Conservation (phyloP, 2,113 vertebrate species). For the Cacatua alba region DNA sequence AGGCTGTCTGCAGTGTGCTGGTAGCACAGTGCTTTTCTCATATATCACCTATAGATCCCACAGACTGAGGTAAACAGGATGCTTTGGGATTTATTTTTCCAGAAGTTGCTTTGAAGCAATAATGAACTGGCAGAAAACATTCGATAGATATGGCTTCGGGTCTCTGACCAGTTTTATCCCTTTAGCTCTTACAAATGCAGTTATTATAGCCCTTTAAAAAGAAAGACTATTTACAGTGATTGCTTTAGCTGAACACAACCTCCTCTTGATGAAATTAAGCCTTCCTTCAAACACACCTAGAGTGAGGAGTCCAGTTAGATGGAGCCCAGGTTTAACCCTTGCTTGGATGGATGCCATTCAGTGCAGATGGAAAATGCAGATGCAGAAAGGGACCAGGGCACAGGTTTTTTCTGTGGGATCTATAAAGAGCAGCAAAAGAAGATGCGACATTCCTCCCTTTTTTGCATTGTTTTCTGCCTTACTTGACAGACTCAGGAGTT, state of each 20-base stretch:
- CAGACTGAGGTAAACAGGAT: not conserved
- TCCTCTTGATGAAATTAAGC: not conserved
- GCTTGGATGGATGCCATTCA: not conserved
- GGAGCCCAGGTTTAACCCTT: not conserved
- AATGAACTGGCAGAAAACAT: not conserved
- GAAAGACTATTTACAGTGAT: not conserved
- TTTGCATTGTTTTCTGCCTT: not conserved
- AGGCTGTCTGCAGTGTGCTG: not conserved
- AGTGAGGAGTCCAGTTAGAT: not conserved
- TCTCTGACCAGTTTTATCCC: not conserved
- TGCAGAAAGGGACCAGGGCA: not conserved
- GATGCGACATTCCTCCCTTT: not conserved
- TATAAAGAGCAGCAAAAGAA: not conserved
- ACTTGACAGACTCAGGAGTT: not conserved
- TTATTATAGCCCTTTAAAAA: not conserved
- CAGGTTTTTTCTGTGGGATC: not conserved
- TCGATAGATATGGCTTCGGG: fast-evolving
- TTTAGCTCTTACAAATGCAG: not conserved
- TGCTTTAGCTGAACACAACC: not conserved
- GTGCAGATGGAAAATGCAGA: fast-evolving
- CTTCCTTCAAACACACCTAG: not conserved
- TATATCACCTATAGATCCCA: fast-evolving
- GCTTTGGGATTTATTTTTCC: not conserved
- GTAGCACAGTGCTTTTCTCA: not conserved
- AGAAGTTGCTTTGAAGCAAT: not conserved